phyloP scores from a whole-genome alignment of 2,797 vertebrate genomes.

The Heteromormyrus szaboi region DNA sequence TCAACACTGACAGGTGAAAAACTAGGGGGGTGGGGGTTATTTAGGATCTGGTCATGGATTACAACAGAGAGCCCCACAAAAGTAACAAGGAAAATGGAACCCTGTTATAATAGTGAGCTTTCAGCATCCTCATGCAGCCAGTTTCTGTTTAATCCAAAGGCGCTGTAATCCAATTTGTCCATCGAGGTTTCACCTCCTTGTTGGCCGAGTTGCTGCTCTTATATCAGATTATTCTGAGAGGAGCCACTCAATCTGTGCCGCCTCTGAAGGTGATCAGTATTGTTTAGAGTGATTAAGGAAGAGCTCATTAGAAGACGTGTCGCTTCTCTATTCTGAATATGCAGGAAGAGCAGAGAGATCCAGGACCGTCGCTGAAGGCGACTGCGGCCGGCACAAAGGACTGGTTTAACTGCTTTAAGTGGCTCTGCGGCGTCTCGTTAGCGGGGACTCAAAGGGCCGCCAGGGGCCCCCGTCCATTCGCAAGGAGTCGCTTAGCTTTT shows the following conservation, averaged over 20 bases:
- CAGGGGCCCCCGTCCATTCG: conserved; percentile 68
- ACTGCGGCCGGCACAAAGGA: conserved; percentile 85
- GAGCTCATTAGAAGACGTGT: conserved; percentile 96
- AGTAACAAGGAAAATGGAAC: conserved; percentile 67
- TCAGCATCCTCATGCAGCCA: conserved; percentile 88
- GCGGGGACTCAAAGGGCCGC: conserved; percentile 66
- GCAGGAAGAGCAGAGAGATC: conserved; percentile 92
- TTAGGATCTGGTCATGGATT: not conserved
- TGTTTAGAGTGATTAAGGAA: conserved; percentile 95
- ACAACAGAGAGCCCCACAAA: conserved; percentile 37
- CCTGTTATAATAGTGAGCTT: conserved; percentile 83
- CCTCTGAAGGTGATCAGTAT: conserved; percentile 90
- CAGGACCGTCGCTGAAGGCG: conserved; percentile 77
- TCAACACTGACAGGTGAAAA: not conserved
- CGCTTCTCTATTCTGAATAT: conserved; percentile 88
- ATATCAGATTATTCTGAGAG: conserved; percentile 84
- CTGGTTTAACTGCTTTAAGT: conserved; percentile 98
- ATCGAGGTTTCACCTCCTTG: conserved; percentile 83
- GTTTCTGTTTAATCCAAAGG: conserved; percentile 96
- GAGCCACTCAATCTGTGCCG: conserved; percentile 69
- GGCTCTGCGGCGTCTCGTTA: conserved; percentile 83
- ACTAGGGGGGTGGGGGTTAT: not conserved
- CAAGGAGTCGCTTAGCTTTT: conserved; percentile 70
- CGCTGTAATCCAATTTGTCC: conserved; percentile 98
- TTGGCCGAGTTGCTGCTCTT: conserved; percentile 79